phyloP scores from a whole-genome alignment of 1,140 invertebrate genomes.

The Saccostrea glomerata region DNA sequence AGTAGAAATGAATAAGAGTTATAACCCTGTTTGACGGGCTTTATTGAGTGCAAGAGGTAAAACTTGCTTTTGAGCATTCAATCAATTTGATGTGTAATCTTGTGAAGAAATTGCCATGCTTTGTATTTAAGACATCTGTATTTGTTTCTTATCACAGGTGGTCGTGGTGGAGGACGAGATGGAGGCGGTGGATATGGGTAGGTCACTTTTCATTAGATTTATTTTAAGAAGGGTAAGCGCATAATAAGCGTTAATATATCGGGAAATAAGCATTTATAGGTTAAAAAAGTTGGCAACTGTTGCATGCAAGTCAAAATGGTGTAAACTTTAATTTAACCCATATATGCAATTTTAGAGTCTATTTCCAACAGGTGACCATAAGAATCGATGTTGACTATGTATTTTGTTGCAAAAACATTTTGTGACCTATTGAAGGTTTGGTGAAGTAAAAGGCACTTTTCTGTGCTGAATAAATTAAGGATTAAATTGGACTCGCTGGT shows the following conservation, averaged over 20 bases:
- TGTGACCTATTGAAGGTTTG: not conserved
- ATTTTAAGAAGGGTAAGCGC: not conserved
- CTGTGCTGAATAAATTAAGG: not conserved
- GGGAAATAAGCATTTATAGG: not conserved
- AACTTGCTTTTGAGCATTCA: too few species aligned
- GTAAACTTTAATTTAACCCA: slow-evolving; percentile 6
- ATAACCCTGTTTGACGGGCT: too few species aligned
- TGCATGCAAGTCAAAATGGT: not conserved
- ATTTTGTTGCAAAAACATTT: slow-evolving; percentile 33
- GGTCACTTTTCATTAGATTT: slow-evolving; percentile 30
- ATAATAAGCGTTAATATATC: not conserved
- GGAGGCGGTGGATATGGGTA: slow-evolving; percentile 44
- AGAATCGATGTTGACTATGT: slow-evolving; percentile 25
- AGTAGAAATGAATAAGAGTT: too few species aligned
- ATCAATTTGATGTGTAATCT: too few species aligned
- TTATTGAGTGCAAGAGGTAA: too few species aligned
- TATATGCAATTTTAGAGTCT: slow-evolving; percentile 38
- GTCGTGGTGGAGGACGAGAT: slow-evolving; percentile 16
- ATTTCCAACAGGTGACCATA: slow-evolving; percentile 35
- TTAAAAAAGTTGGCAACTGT: not conserved
- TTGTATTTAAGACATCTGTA: not conserved
- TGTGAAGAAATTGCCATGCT: not conserved
- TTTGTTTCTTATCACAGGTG: slow-evolving; percentile 32
- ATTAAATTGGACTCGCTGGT: not conserved
- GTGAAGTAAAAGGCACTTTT: not conserved